phyloP scores from a whole-genome alignment of 2,797 vertebrate species.

The Megalops cyprinoides region DNA sequence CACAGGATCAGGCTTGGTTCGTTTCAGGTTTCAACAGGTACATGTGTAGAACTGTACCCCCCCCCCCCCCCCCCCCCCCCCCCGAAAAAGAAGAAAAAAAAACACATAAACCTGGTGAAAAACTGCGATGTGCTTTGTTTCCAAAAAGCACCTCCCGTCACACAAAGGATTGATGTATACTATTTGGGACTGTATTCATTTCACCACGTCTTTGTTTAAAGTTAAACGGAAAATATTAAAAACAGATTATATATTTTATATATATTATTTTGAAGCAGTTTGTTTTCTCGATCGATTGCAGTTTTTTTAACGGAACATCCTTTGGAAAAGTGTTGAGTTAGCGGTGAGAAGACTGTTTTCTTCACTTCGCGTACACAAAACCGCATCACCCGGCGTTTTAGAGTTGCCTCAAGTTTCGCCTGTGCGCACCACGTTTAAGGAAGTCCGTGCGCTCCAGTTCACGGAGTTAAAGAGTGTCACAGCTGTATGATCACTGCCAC shows the following conservation, averaged over 20 bases:
- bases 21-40: neutral
- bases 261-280: neutral
- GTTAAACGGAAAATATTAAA: no score
- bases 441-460: slow-evolving; percentile 9
- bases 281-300: neutral
- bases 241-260: no score
- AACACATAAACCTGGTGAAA: no score
- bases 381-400: neutral
- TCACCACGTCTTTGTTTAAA: no score
- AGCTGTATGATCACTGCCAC: slow-evolving; percentile 64
- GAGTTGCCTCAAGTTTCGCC: slow-evolving; percentile 10
- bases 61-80: no score
- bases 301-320: neutral
- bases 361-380: neutral
- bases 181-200: no score
- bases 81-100: no score
- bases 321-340: neutral
- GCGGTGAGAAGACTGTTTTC: neutral
- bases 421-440: slow-evolving; percentile 20
- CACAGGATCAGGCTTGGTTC: neutral
- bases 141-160: no score
- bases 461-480: slow-evolving; percentile 13
- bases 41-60: neutral
- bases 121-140: no score
- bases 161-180: no score